Conservation (phyloP, 2,113 vertebrate species). For the Merops nubicus region DNA sequence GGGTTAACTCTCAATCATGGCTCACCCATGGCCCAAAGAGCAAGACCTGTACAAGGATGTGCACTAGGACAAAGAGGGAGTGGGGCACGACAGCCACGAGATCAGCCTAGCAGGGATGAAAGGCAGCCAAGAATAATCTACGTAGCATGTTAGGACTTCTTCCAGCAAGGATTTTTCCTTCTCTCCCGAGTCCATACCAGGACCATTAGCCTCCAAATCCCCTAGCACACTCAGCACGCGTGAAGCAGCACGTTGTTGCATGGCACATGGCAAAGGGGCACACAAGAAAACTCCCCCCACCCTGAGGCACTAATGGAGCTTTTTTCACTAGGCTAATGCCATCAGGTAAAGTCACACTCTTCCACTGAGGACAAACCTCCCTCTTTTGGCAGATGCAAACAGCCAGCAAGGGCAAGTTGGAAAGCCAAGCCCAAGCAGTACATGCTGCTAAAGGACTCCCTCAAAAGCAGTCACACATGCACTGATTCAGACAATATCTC, state of each 20-base stretch:
- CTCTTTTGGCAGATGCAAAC: background rate
- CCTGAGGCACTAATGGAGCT: background rate
- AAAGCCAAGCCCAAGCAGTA: background rate
- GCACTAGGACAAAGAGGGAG: background rate
- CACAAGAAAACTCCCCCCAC: background rate
- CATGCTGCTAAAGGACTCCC: background rate
- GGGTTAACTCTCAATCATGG: background rate
- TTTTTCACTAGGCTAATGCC: background rate
- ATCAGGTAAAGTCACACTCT: background rate
- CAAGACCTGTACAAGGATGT: background rate
- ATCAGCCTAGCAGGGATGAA: background rate
- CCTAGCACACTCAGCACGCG: background rate
- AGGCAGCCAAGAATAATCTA: background rate
- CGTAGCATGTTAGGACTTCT: background rate
- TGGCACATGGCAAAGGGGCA: background rate
- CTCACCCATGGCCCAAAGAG: background rate
- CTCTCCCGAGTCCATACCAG: background rate
- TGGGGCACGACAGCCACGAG: fast-evolving
- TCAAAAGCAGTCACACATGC: background rate
- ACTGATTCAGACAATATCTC: background rate
- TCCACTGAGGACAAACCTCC: background rate
- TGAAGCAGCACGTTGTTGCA: background rate
- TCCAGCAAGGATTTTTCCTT: background rate
- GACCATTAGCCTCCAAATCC: background rate
- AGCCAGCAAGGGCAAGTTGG: background rate